Conservation (phyloP, 2,888 invertebrate species). For the Sthenelais limicola region DNA sequence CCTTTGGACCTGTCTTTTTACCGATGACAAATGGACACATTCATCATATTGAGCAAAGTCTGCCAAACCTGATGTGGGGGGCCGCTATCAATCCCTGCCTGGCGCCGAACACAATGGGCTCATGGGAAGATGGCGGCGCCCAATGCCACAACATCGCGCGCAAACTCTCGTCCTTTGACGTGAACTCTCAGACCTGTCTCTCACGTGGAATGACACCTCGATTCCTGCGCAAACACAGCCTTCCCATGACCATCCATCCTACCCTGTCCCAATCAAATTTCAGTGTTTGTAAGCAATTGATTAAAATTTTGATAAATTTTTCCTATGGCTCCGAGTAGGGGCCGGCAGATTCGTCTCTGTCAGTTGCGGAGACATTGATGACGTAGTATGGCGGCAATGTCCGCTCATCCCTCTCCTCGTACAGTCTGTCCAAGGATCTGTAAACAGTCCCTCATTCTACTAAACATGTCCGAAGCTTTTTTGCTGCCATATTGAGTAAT, state of each 20-base stretch:
- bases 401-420: no score
- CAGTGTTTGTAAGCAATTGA: constrained; percentile 31
- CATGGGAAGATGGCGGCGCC: constrained; percentile 39
- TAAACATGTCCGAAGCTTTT: no score
- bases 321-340: neutral
- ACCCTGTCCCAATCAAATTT: constrained; percentile 21
- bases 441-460: no score
- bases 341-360: constrained; percentile 16
- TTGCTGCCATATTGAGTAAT: no score
- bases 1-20: constrained; percentile 31
- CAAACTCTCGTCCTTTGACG: constrained; percentile 29
- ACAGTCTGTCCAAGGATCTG: no score
- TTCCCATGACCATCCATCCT: neutral
- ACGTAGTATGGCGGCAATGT: constrained; percentile 9
- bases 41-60: constrained; percentile 34
- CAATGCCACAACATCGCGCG: constrained; percentile 19
- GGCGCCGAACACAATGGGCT: constrained; percentile 33
- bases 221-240: constrained; percentile 31
- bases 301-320: constrained; percentile 14
- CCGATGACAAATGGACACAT: constrained; percentile 39
- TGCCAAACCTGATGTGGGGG: constrained; percentile 35
- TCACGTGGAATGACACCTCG: constrained; percentile 22
- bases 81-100: constrained; percentile 4
- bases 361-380: constrained; percentile 13
- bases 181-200: constrained; percentile 36